phyloP scores from a whole-genome alignment of 2,888 invertebrate genomes.

The Lycocerus yunnanus region DNA sequence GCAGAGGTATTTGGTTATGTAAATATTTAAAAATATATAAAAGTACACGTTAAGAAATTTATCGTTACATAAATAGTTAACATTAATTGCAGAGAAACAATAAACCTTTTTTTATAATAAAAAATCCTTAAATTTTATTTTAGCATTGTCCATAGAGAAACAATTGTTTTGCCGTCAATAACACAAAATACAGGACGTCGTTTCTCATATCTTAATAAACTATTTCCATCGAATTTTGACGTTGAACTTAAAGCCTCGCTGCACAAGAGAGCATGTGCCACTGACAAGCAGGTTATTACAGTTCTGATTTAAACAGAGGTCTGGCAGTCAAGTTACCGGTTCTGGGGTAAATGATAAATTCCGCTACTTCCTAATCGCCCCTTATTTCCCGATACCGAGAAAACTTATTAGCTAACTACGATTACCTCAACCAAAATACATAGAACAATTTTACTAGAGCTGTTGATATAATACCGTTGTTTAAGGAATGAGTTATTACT shows the following conservation, averaged over 20 bases:
- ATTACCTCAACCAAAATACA: not conserved
- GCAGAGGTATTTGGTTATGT: not conserved
- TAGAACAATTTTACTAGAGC: constrained; percentile 2
- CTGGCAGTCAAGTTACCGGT: constrained; percentile 43
- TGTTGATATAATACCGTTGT: not conserved
- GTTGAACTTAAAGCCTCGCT: constrained; percentile 41
- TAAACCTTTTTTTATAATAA: not conserved
- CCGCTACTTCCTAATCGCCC: constrained; percentile 31
- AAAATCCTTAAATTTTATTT: not conserved
- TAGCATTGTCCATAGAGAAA: constrained; percentile 15
- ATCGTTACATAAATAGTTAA: not conserved
- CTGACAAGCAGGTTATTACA: constrained; percentile 50
- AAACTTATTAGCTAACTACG: constrained; percentile 11
- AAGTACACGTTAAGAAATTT: not conserved
- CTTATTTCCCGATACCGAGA: constrained; percentile 27
- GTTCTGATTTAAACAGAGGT: constrained; percentile 48
- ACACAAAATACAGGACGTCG: constrained; percentile 17
- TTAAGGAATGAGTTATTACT: not conserved
- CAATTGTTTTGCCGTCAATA: constrained; percentile 30
- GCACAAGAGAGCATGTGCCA: constrained; percentile 44
- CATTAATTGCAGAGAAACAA: not conserved
- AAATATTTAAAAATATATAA: not conserved
- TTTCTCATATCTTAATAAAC: constrained; percentile 32
- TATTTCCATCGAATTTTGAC: constrained; percentile 37
- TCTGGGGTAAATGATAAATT: constrained; percentile 37